These are phyloP conservation scores for Tipula vernalis DNA, from an alignment of 2,888 invertebrate genomes.

Conservation along the genomic window DNA sequence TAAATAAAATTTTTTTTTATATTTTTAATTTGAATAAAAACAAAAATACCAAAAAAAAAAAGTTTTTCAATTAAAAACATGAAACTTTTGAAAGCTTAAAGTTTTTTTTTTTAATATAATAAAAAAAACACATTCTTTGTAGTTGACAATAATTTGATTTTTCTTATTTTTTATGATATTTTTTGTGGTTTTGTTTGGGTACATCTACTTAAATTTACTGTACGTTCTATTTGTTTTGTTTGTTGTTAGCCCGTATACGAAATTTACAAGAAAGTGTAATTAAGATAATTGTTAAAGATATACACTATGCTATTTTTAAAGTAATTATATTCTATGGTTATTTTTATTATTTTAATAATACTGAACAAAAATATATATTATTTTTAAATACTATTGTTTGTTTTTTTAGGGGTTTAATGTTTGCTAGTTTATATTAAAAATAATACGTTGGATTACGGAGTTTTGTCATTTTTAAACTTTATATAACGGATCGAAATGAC, in stretches of 20 bases:
- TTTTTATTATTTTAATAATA: neutral
- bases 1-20: neutral
- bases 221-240: neutral
- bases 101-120: neutral
- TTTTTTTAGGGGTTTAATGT: neutral
- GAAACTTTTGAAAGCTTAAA: neutral
- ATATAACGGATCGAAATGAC: too few relatives aligned
- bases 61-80: conserved; percentile 4
- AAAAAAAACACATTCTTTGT: neutral
- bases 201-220: neutral
- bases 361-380: neutral
- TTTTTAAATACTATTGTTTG: neutral
- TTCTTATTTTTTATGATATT: neutral
- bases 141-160: neutral
- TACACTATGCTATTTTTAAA: neutral
- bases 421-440: too few relatives aligned
- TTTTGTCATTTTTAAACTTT: too few relatives aligned
- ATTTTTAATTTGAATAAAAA: neutral
- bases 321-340: neutral
- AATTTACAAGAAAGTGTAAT: neutral
- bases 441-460: too few relatives aligned
- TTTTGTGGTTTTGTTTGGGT: neutral
- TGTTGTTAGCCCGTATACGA: neutral
- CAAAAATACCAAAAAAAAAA: neutral
- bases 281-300: neutral